phyloP scores from a whole-genome alignment of 2,888 invertebrate genomes.

The Sesia bembeciformis region DNA sequence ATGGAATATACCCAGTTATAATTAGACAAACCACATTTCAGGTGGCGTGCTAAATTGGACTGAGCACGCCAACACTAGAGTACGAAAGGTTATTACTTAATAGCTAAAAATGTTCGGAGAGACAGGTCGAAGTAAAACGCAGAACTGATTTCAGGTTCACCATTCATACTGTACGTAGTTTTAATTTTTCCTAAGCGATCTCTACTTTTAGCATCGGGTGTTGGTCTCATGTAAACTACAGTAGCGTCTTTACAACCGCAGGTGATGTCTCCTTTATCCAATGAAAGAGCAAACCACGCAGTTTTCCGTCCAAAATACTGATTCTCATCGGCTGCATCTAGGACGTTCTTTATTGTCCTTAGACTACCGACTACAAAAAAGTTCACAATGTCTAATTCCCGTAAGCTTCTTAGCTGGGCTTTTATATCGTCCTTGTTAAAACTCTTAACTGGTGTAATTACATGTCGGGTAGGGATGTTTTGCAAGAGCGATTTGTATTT shows the following conservation, averaged over 20 bases:
- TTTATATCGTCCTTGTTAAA: conserved; percentile 76
- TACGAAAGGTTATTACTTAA: conserved; percentile 76
- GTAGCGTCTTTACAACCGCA: conserved; percentile 86
- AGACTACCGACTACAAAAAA: conserved; percentile 88
- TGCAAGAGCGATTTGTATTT: conserved; percentile 92
- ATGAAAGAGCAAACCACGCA: conserved; percentile 89
- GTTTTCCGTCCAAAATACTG: conserved; percentile 88
- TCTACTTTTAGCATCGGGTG: conserved; percentile 78
- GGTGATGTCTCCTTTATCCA: conserved; percentile 82
- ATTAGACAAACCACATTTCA: conserved; percentile 45
- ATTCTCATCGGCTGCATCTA: conserved; percentile 81
- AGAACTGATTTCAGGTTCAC: conserved; percentile 83
- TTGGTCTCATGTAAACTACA: conserved; percentile 83
- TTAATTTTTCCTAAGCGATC: conserved; percentile 81
- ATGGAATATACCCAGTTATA: conserved; percentile 57
- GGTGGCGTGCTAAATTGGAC: conserved; percentile 32
- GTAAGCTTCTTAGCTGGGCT: conserved; percentile 80
- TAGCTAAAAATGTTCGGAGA: conserved; percentile 79
- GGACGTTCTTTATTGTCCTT: conserved; percentile 79
- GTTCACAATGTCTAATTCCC: conserved; percentile 90
- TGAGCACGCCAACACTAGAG: conserved; percentile 33
- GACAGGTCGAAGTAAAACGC: conserved; percentile 93
- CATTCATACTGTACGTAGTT: conserved; percentile 81
- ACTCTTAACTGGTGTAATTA: conserved; percentile 80
- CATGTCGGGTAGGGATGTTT: conserved; percentile 92